Conservation (phyloP, 2,113 vertebrate species). For the Laterallus jamaicensis region DNA sequence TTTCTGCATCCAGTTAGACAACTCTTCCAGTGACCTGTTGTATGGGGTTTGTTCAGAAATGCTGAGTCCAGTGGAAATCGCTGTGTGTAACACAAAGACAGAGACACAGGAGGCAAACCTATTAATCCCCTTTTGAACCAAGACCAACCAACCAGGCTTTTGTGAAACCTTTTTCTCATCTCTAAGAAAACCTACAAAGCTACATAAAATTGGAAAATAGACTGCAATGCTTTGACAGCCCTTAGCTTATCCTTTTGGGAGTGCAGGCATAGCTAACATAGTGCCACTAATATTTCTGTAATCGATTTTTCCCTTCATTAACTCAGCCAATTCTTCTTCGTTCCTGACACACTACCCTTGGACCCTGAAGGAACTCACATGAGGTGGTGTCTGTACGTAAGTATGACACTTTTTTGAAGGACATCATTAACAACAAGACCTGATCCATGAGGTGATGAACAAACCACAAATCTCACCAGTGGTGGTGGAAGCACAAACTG, state of each 20-base stretch:
- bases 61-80: background rate
- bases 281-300: background rate
- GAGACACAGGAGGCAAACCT: background rate
- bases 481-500: background rate
- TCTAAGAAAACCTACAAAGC: background rate
- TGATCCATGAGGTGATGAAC: slow-evolving; percentile 21
- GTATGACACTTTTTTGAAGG: background rate
- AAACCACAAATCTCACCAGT: background rate
- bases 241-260: background rate
- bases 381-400: background rate
- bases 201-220: background rate
- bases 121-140: background rate
- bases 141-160: background rate
- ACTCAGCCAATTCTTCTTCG: background rate
- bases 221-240: background rate
- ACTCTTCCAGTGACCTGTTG: background rate
- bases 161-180: background rate
- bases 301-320: background rate
- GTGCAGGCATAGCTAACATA: background rate
- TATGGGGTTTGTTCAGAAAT: background rate
- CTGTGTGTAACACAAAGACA: background rate
- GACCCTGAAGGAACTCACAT: background rate
- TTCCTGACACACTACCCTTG: background rate
- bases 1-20: background rate
- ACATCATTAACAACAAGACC: background rate